Evolutionary conservation across 1,140 invertebrate species (phyloP).

Genomic region (Aphelenchoides fujianensis): DNA sequence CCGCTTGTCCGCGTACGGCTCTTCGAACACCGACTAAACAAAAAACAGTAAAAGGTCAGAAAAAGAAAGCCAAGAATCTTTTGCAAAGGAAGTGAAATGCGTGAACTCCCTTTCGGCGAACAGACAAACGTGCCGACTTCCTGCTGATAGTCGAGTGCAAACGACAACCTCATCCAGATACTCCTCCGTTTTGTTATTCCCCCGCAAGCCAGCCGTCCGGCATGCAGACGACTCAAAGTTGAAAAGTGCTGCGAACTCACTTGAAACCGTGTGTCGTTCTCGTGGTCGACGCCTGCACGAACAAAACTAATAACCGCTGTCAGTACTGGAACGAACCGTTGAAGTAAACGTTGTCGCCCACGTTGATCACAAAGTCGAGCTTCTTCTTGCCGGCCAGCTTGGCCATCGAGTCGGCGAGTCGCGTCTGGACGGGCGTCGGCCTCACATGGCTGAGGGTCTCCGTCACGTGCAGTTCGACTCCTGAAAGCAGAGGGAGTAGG

Average conservation of each 20-base stretch:
- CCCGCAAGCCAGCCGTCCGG: too few species aligned
- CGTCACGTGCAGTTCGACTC: slow-evolving; percentile 8
- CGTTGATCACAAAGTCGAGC: slow-evolving; percentile 44
- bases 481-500: not conserved
- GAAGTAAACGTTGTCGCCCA: slow-evolving; percentile 51
- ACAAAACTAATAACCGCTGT: not conserved
- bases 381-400: slow-evolving; percentile 25
- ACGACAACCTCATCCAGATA: too few species aligned
- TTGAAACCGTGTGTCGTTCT: slow-evolving; percentile 16
- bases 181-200: too few species aligned
- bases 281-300: not conserved
- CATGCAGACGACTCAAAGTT: too few species aligned
- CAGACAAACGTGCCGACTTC: too few species aligned
- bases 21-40: slow-evolving; percentile 48
- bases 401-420: slow-evolving; percentile 36
- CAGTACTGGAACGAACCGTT: slow-evolving; percentile 25
- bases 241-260: too few species aligned
- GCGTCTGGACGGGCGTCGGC: slow-evolving; percentile 29
- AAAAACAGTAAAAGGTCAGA: not conserved
- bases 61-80: not conserved
- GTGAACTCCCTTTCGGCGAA: too few species aligned
- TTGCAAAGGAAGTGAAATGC: too few species aligned
- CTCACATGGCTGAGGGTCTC: not conserved
- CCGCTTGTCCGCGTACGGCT: slow-evolving; percentile 30
- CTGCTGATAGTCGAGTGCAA: not conserved